Evolutionary conservation across 1,140 invertebrate genomes (phyloP), one percentile per base, ranked within the genome.

Genomic region (Drosophila bocqueti): DNA sequence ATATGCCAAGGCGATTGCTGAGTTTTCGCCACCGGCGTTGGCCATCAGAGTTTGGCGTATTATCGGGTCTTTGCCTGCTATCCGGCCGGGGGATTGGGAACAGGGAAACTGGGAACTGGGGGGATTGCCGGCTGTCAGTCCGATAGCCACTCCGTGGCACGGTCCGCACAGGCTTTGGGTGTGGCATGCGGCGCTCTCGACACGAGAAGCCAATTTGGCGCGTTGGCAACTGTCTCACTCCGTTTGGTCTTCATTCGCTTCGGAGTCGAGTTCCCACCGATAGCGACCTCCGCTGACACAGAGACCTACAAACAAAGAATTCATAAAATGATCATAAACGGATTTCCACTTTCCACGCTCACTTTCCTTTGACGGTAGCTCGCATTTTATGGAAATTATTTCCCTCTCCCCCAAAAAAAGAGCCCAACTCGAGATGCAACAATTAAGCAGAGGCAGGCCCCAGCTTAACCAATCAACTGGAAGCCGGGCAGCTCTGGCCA

Each of bases 341-440:
- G 55, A 73, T 60, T 62, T 72, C 61, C 75, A 68, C 76, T 87
- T 87, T 86, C 80, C 76, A 87, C 84, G 66, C 80, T 89, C 81
- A 87, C 77, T 89, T 84, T 87, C 76, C 73, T 77, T 75, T 65
- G 55, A 72, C 79, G 65, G 79, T 79, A 83, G 80, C 80, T 65
- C 42, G 47, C 62, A 54, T 79, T 89, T 89, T 89, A 87, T 89
- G 84, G 72, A 84, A 87, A 86, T 86, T 69, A 68, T 38, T 1
- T 24, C 1, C 1, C n/a, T 10, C n/a, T 45, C 4, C n/a, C 43
- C n/a, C 26, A 49, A 26, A 24, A 24, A 40, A 26, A 31, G n/a
- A 16, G 10, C 29, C 38, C 13, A 29, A 50, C 43, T 54, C 52
- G 43, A 63, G 40, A 47, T 66, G 74, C 65, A 83, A 87, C 81